Evolutionary conservation across 2,797 vertebrate species (phyloP).

Genomic region (Phoxinus dragarum): DNA sequence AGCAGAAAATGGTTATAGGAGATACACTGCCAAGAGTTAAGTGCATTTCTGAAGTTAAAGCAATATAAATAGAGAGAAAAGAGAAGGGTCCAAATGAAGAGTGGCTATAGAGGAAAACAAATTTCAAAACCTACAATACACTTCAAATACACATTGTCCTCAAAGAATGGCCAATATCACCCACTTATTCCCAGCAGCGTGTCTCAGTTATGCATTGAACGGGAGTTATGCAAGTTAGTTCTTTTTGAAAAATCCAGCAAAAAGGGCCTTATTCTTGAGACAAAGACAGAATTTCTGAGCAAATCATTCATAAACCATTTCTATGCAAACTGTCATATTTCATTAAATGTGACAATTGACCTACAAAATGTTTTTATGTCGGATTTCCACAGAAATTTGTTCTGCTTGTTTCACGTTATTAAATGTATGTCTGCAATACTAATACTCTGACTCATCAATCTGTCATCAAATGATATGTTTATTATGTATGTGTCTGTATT

Average conservation of each 20-base stretch:
- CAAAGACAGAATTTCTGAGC: background rate
- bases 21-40: conserved; percentile 50
- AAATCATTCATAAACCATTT: background rate
- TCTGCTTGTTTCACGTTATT: background rate
- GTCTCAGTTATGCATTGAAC: background rate
- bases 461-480: background rate
- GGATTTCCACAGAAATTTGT: background rate
- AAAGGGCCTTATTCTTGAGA: background rate
- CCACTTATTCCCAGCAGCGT: conserved; percentile 37
- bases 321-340: background rate
- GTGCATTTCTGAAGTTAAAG: conserved; percentile 56
- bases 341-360: background rate
- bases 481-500: no score
- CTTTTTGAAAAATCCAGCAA: background rate
- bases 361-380: background rate
- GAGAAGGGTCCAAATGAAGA: conserved; percentile 50
- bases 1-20: conserved; percentile 47
- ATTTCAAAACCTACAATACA: conserved; percentile 40
- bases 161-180: conserved; percentile 40
- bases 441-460: background rate
- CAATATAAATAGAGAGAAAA: conserved; percentile 48
- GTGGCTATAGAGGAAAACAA: conserved; percentile 25
- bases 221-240: background rate
- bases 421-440: background rate
- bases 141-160: conserved; percentile 35